Conservation (phyloP, 2,113 vertebrate genomes). For the Mesoclemmys tuberculata region DNA sequence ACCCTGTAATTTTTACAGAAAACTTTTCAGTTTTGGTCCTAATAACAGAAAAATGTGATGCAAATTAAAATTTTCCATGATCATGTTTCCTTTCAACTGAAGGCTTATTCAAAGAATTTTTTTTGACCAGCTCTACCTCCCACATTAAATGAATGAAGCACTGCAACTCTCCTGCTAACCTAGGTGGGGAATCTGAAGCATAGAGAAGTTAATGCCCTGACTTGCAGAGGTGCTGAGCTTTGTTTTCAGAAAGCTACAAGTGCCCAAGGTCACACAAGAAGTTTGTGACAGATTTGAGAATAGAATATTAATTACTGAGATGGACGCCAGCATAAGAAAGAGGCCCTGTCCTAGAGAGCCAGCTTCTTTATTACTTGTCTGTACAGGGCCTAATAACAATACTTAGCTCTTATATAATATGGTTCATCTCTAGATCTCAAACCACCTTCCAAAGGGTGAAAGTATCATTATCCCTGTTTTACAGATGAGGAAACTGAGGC, state of each 20-base stretch:
- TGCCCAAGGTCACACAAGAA: background rate
- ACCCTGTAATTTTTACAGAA: background rate
- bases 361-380: background rate
- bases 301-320: background rate
- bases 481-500: background rate
- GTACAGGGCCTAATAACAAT: background rate
- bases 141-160: fast-evolving
- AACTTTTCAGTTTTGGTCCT: background rate
- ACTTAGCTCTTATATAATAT: background rate
- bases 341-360: background rate
- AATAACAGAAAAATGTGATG: background rate
- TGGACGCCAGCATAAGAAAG: background rate
- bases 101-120: background rate
- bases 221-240: background rate
- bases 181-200: background rate
- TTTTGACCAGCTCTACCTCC: fast-evolving
- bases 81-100: background rate
- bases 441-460: background rate
- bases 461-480: background rate
- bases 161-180: background rate
- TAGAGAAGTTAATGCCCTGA: background rate
- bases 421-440: slow-evolving; percentile 7
- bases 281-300: background rate
- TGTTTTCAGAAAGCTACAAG: background rate
- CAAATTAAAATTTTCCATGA: background rate